Evolutionary conservation across 1,140 invertebrate species (phyloP).

Genomic region (Yoshiicerus persimilis): DNA sequence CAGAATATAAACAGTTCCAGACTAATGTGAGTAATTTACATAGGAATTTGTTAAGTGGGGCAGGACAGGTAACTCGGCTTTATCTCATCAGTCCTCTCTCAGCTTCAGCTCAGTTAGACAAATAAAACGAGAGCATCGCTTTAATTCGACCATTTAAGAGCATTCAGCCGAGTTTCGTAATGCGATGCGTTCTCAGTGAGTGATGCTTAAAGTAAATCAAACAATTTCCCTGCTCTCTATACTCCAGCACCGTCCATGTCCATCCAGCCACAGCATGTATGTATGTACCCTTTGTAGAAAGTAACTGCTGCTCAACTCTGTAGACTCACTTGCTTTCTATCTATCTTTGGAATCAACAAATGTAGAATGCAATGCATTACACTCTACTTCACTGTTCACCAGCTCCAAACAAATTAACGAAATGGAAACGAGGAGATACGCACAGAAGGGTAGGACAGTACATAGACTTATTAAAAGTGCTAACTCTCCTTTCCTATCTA

Average conservation of each 20-base stretch:
- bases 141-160: not conserved
- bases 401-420: not conserved
- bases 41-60: not conserved
- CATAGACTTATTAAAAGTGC: too few relatives aligned
- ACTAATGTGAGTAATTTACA: conserved; percentile 1
- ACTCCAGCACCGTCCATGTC: not conserved
- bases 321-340: not conserved
- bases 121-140: not conserved
- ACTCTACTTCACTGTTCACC: not conserved
- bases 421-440: not conserved
- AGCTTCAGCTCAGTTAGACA: not conserved
- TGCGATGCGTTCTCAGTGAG: not conserved
- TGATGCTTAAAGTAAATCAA: not conserved
- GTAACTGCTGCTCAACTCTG: not conserved
- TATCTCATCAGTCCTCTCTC: not conserved
- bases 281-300: not conserved
- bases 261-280: not conserved
- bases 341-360: not conserved
- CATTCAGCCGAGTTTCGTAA: not conserved
- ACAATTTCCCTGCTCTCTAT: not conserved
- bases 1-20: not conserved
- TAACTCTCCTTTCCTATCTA: too few relatives aligned
- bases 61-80: not conserved
- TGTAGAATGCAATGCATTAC: not conserved
- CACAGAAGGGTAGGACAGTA: too few relatives aligned